phyloP scores from a whole-genome alignment of 1,140 invertebrate species.

The Schlechtendalia chinensis region DNA sequence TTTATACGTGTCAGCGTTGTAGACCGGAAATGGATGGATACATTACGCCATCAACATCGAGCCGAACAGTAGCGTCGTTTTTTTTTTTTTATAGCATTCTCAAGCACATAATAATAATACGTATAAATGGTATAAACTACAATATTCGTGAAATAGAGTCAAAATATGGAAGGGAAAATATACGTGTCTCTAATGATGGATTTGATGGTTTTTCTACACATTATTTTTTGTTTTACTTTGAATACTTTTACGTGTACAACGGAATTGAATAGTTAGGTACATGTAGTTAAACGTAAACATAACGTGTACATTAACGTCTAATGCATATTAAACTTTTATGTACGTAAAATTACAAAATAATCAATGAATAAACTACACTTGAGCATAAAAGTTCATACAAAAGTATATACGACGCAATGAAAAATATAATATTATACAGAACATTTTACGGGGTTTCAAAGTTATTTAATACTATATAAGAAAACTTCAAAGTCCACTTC shows the following conservation, averaged over 20 bases:
- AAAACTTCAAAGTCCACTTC: not conserved
- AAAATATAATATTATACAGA: not conserved
- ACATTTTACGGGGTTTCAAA: not conserved
- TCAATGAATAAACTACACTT: not conserved
- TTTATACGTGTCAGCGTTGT: not conserved
- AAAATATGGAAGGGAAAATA: not conserved
- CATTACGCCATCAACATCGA: not conserved
- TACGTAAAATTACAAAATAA: not conserved
- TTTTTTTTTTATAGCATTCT: not conserved
- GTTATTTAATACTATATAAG: not conserved
- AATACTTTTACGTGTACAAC: not conserved
- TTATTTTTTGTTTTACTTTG: not conserved
- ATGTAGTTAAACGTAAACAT: not conserved
- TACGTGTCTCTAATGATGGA: not conserved
- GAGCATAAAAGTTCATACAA: not conserved
- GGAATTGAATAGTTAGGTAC: not conserved
- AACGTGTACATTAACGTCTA: not conserved
- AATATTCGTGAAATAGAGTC: not conserved
- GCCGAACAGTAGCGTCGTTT: not conserved
- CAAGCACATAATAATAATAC: not conserved
- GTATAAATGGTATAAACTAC: not conserved
- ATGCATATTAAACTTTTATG: conserved; percentile 6
- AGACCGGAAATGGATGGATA: not conserved
- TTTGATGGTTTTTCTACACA: not conserved
- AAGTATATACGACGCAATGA: not conserved